A percentile compares a stretch with the other conserved stretches of the same genome.
phyloP scores from a whole-genome alignment of 2,113 vertebrate species.

The Anolis carolinensis region DNA sequence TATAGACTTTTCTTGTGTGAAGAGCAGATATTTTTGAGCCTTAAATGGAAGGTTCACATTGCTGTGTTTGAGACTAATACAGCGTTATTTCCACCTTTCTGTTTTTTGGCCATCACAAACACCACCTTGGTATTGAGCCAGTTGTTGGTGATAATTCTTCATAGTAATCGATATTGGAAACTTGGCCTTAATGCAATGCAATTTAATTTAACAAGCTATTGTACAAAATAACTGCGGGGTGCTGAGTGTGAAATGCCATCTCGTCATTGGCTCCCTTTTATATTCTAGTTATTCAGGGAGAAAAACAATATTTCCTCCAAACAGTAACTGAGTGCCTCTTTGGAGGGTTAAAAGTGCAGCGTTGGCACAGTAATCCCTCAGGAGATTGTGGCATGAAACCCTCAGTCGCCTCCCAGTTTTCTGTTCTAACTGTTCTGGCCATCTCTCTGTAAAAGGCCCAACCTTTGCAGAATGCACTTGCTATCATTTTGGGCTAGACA shows the following conservation, averaged over 20 bases:
- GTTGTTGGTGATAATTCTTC: background rate
- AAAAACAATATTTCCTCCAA: conserved; percentile 9
- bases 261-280: background rate
- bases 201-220: background rate
- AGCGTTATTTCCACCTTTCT: background rate
- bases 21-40: background rate
- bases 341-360: conserved; percentile 16
- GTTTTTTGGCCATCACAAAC: background rate
- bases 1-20: background rate
- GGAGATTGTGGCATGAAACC: background rate
- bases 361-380: background rate
- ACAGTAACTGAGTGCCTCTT: background rate
- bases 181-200: background rate
- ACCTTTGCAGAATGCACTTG: conserved; percentile 30
- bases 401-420: background rate
- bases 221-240: background rate
- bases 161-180: background rate
- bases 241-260: background rate
- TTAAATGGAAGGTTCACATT: background rate
- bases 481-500: conserved; percentile 13
- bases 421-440: conserved; percentile 10
- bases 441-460: conserved; percentile 17
- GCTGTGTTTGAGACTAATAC: too few relatives aligned
- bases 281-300: background rate
- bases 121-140: background rate